phyloP scores from a whole-genome alignment of 2,113 vertebrate genomes.

The Charadrius vociferus region DNA sequence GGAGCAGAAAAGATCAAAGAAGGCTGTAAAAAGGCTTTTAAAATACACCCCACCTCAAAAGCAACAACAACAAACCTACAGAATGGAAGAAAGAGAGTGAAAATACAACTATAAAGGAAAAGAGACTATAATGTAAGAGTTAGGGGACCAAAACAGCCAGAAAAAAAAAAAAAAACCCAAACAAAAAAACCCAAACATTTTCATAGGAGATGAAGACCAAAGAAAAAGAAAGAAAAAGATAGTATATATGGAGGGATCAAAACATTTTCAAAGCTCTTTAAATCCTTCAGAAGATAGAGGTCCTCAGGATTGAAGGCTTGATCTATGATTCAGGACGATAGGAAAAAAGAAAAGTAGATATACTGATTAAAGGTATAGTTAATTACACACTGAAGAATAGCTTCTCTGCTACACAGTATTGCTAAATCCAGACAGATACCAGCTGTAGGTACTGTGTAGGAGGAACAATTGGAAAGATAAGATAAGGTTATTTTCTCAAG shows the following conservation, averaged over 20 bases:
- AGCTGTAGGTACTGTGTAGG: not conserved
- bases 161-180: not conserved
- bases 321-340: not conserved
- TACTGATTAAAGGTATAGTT: not conserved
- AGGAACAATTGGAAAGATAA: not conserved
- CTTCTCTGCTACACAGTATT: not conserved
- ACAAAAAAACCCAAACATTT: not conserved
- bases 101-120: not conserved
- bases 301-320: not conserved
- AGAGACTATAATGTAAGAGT: not conserved
- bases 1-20: not conserved
- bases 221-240: not conserved
- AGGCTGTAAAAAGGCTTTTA: not conserved
- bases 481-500: conserved; percentile 1
- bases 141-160: not conserved
- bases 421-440: not conserved
- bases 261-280: not conserved
- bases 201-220: not conserved
- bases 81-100: not conserved
- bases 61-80: accelerated
- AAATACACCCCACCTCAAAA: not conserved
- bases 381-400: not conserved
- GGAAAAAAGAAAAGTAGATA: not conserved
- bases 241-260: not conserved
- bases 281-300: not conserved